Evolutionary conservation across 2,113 vertebrate species (phyloP).

Genomic region (Scortum barcoo): DNA sequence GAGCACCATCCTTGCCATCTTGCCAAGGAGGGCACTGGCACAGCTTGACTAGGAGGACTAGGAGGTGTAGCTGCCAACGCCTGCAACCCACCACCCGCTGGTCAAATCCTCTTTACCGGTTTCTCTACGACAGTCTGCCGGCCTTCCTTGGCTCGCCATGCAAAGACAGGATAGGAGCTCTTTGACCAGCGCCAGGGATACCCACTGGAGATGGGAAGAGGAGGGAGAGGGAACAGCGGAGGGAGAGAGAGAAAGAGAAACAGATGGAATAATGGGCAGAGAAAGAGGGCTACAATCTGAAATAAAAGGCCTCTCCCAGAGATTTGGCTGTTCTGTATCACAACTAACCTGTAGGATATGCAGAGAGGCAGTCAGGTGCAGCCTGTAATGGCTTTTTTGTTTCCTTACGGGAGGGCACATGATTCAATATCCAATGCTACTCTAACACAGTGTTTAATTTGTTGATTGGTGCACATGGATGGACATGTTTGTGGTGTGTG

Average conservation of each 20-base stretch:
- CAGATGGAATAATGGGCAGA: slow-evolving; percentile 41
- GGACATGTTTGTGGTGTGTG: slow-evolving; percentile 11
- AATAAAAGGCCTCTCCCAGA: slow-evolving; percentile 45
- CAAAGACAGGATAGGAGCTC: slow-evolving; percentile 52
- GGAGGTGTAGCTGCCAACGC: slow-evolving; percentile 51
- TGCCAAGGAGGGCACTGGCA: slow-evolving; percentile 49
- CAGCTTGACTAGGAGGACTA: slow-evolving; percentile 50
- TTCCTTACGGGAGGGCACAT: not conserved
- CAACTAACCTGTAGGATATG: slow-evolving; percentile 31
- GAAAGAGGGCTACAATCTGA: slow-evolving; percentile 19
- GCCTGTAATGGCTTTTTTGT: not conserved
- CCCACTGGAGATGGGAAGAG: slow-evolving; percentile 50
- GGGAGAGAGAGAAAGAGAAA: slow-evolving; percentile 35
- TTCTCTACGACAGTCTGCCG: slow-evolving; percentile 50
- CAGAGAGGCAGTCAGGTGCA: not conserved
- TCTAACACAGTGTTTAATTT: not conserved
- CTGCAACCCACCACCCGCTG: slow-evolving; percentile 55
- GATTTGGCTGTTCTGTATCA: slow-evolving; percentile 28
- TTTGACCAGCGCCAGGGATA: slow-evolving; percentile 49
- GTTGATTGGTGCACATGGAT: slow-evolving; percentile 12
- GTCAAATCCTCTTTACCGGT: slow-evolving; percentile 68
- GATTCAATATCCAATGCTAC: not conserved
- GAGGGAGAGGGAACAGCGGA: slow-evolving; percentile 17
- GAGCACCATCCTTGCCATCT: not conserved
- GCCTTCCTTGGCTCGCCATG: slow-evolving; percentile 53